Evolutionary conservation across 92 coral and sea anemone species (phyloP), one percentile per base, ranked within the genome.

Genomic region (Parazoanthus swiftii): DNA sequence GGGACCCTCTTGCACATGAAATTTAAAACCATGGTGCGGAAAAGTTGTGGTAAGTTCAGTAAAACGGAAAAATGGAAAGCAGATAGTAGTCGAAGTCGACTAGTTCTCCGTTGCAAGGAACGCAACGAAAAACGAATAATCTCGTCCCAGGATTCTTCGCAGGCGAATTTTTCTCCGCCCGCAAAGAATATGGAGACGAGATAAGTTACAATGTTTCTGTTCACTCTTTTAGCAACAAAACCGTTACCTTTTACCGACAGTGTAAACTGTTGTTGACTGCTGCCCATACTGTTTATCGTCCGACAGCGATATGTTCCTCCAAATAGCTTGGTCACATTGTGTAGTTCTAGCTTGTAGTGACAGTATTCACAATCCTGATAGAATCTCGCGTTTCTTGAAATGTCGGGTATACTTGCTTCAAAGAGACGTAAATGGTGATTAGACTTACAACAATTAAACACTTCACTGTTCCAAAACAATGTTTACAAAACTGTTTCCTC

Each of bases 371-470:
- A 80, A 14, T 58, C 72, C 56, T 80, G 85, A 33, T 33, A 33
- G 25, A 80, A 56, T 36, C 85, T 11, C 29, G 85, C 73, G 38
- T 58, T 80, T 80, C 50, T 39, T 29, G 85, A 58, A 54, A 80
- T 54, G 15, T 80, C 85, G 39, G 85, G 85, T 58, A 80, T 80
- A 23, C 65, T 80, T 58, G 39, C 85, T 80, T 50, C 38, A 80
- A 80, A 6, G 3, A 26, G 35, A 63, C 70, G 70, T 58, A 58
- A 58, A 58, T 58, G 66, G 66, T 20, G 16, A 20, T 58, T 58
- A 58, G 5, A 58, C 66, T 58, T 58, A 14, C 66, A 58, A 11
- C 5, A 20, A 3, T 15, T 23, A 1, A 58, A 23, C 66, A 15
- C 3, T 58, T 23, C 2, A 58, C 16, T 20, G 5, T 58, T 58